Evolutionary conservation across 2,888 invertebrate genomes (phyloP).

Genomic region (Perizoma affinitatum): DNA sequence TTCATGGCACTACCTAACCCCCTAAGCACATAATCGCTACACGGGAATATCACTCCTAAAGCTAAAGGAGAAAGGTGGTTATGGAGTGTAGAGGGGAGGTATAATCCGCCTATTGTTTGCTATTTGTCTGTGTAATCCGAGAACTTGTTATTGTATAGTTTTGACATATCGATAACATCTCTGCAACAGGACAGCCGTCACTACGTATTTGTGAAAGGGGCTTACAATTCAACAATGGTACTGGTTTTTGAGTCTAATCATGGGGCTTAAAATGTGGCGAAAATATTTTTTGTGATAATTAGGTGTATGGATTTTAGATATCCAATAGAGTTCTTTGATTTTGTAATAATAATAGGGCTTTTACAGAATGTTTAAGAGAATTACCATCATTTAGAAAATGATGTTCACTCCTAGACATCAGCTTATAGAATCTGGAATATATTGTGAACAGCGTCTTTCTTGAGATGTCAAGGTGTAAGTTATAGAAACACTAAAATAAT

Average conservation of each 20-base stretch:
- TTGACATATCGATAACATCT: conserved; percentile 47
- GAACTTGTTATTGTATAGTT: conserved; percentile 53
- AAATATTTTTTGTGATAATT: conserved; percentile 32
- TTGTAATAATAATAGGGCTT: conserved; percentile 21
- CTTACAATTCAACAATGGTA: conserved; percentile 26
- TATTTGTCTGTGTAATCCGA: conserved; percentile 49
- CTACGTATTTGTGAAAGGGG: conserved; percentile 33
- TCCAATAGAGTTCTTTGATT: conserved; percentile 20
- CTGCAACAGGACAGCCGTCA: conserved; percentile 31
- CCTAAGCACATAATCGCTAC: conserved; percentile 18
- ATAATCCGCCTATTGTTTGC: conserved; percentile 49
- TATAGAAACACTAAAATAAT: no score
- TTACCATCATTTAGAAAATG: no score
- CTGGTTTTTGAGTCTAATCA: conserved; percentile 35
- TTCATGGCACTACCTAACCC: conserved; percentile 17
- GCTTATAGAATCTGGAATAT: no score
- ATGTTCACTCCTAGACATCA: no score
- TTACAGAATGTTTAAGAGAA: not conserved
- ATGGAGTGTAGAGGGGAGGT: conserved; percentile 3
- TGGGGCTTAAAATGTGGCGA: conserved; percentile 37
- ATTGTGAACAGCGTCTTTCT: no score
- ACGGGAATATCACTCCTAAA: conserved; percentile 5
- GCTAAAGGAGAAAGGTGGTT: conserved; percentile 2
- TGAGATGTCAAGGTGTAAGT: no score
- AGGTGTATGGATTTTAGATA: conserved; percentile 37